phyloP scores from a whole-genome alignment of 2,113 vertebrate genomes.

The Atlantisia rogersi region DNA sequence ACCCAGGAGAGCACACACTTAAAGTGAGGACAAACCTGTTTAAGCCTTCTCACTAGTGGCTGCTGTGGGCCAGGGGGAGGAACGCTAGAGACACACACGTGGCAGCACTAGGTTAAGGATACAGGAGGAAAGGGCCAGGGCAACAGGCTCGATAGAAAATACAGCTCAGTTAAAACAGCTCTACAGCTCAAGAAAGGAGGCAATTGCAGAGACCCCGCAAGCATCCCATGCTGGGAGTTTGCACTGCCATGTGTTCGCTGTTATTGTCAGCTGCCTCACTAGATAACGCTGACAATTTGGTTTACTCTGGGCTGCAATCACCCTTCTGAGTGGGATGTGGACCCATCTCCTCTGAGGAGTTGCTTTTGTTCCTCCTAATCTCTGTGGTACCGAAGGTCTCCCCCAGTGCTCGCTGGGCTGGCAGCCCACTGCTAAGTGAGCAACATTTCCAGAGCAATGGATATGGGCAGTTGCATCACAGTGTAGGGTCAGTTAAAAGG shows the following conservation, averaged over 20 bases:
- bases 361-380: neutral
- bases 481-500: conserved; percentile 47
- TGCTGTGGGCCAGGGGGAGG: neutral
- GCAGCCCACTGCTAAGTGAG: neutral
- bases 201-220: neutral
- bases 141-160: neutral
- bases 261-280: neutral
- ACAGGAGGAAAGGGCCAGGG: fast-evolving
- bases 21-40: neutral
- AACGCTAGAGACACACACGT: neutral
- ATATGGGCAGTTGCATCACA: neutral
- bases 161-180: neutral
- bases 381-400: neutral
- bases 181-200: neutral
- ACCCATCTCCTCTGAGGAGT: neutral
- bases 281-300: conserved; percentile 1
- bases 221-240: neutral
- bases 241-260: neutral
- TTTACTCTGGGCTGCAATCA: neutral
- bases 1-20: neutral
- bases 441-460: conserved; percentile 1
- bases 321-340: neutral
- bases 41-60: neutral
- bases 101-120: neutral
- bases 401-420: neutral